phyloP scores from a whole-genome alignment of 2,888 invertebrate species.

The Junonia oenone region DNA sequence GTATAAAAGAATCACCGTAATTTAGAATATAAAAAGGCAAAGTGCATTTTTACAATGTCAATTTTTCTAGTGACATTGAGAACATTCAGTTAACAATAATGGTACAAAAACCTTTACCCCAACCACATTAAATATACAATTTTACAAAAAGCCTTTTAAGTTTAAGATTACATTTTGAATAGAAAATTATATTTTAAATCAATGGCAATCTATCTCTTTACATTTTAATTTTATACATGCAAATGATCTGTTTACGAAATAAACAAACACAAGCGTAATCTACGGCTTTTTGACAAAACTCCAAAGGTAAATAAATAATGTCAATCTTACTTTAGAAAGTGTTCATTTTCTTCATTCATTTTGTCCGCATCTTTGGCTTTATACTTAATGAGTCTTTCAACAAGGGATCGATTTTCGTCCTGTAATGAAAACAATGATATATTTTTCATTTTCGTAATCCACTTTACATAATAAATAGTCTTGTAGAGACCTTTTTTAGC shows the following conservation, averaged over 20 bases:
- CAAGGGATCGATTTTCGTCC: slow-evolving; percentile 91
- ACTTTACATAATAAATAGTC: background rate
- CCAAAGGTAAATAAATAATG: slow-evolving; percentile 3
- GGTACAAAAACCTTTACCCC: slow-evolving; percentile 24
- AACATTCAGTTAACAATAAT: slow-evolving; percentile 33
- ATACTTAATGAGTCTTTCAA: slow-evolving; percentile 92
- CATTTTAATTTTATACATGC: slow-evolving; percentile 7
- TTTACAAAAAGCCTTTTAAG: slow-evolving; percentile 10
- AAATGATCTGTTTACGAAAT: slow-evolving; percentile 1
- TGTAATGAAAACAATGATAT: slow-evolving; percentile 64
- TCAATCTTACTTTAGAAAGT: slow-evolving; percentile 88
- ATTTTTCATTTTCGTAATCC: background rate
- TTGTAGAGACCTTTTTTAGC: slow-evolving; percentile 19
- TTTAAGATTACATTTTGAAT: slow-evolving; percentile 1
- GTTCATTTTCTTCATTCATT: slow-evolving; percentile 98
- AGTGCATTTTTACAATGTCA: slow-evolving; percentile 14
- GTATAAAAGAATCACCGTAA: background rate
- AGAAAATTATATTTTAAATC: slow-evolving; percentile 5
- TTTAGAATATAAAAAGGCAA: background rate
- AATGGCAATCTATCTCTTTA: background rate
- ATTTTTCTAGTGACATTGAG: background rate
- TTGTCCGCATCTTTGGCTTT: slow-evolving; percentile 97
- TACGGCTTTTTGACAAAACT: slow-evolving; percentile 6
- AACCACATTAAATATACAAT: slow-evolving; percentile 9
- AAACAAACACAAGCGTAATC: slow-evolving; percentile 4